Conservation (phyloP, 2,797 vertebrate species). For the Gymnopithys bicolor region DNA sequence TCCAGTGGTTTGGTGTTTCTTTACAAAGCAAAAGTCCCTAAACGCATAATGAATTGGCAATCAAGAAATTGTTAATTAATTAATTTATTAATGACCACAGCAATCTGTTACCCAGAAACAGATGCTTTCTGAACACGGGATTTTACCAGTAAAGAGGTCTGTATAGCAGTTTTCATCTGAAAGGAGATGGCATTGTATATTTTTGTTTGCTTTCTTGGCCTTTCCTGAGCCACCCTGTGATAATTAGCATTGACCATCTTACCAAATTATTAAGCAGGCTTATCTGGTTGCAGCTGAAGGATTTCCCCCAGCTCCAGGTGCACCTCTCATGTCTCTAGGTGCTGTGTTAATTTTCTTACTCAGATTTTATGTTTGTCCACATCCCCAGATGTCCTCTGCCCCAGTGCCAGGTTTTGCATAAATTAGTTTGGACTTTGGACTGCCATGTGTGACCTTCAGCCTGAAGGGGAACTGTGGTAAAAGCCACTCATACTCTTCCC, state of each 20-base stretch:
- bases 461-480: background rate
- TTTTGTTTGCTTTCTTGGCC: background rate
- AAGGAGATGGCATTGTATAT: background rate
- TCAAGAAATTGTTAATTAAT: background rate
- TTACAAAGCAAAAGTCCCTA: background rate
- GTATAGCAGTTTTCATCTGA: background rate
- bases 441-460: background rate
- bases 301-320: background rate
- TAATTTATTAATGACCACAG: background rate
- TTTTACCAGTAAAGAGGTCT: background rate
- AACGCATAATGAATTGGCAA: background rate
- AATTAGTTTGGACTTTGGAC: background rate
- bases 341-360: background rate
- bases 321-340: accelerated
- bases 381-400: background rate
- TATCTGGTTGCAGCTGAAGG: background rate
- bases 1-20: background rate
- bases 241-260: background rate
- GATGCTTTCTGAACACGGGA: background rate
- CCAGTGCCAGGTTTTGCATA: background rate
- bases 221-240: background rate
- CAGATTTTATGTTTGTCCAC: background rate
- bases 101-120: background rate
- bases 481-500: background rate
- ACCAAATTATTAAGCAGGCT: background rate